Evolutionary conservation across 2,113 vertebrate genomes (phyloP).

Genomic region (Oncorhynchus keta): DNA sequence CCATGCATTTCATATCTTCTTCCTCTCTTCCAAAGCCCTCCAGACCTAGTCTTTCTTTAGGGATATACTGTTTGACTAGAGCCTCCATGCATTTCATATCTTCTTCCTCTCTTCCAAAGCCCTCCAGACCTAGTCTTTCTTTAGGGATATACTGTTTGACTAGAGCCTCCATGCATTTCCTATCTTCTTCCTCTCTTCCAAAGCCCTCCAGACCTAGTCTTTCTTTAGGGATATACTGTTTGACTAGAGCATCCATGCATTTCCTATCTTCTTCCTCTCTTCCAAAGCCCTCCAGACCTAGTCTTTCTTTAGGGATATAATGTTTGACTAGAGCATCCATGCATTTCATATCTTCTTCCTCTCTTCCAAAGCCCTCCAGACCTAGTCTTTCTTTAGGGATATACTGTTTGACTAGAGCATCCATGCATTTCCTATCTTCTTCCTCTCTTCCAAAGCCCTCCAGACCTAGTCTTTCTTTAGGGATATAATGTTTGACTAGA

Average conservation of each 20-base stretch:
- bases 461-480: constrained; percentile 61
- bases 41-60: constrained; percentile 61
- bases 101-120: constrained; percentile 49
- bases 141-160: constrained; percentile 43
- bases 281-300: constrained; percentile 58
- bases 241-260: constrained; percentile 21
- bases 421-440: constrained; percentile 20
- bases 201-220: constrained; percentile 60
- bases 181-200: constrained; percentile 39
- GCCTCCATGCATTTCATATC: constrained; percentile 5
- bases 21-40: constrained; percentile 52
- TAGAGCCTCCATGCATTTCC: constrained; percentile 7
- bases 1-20: constrained; percentile 20
- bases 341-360: constrained; percentile 19
- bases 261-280: constrained; percentile 31
- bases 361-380: constrained; percentile 55
- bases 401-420: constrained; percentile 26
- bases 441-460: constrained; percentile 52
- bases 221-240: constrained; percentile 48
- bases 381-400: constrained; percentile 59
- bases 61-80: constrained; percentile 30
- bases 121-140: constrained; percentile 60
- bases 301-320: constrained; percentile 56
- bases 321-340: constrained; percentile 27
- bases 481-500: constrained; percentile 31